Evolutionary conservation across 2,888 invertebrate species (phyloP), one percentile per base, ranked within the genome.

Genomic region (Nasonia oneida): DNA sequence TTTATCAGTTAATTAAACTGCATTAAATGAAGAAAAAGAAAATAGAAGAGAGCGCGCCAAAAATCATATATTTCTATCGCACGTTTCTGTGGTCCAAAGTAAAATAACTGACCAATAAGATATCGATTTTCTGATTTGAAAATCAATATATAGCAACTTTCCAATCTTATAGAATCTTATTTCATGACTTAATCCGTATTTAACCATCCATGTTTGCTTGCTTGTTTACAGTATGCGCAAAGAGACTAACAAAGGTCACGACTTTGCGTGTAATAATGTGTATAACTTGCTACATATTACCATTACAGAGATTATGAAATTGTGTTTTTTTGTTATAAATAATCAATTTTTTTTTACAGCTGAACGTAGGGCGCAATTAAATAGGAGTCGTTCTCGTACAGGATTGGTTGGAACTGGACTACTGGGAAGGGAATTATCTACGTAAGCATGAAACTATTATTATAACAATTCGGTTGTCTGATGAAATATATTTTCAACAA

Each of bases 311-410:
- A 61, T n/a, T 61, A 77, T 8, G 70, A 18, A 15, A 18, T 5
- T 73, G 14, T 76, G 6, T 70, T 18, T 3, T 4, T 0, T 23
- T 37, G 18, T 42, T 12, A 64, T 15, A 50, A 23, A 70, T 75
- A 75, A 29, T 29, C 29, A 14, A 42, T 70, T 83, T 37, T 83
- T 37, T 91, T 90, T 92, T 91, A 37, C 94, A 97, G 98, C 98
- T 93, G 98, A 98, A 94, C 95, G 98, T 92, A 95, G 98, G 93
- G 98, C 98, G 23, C 98, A 98, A 94, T 94, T 98, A 89, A 98
- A 97, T 90, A 94, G 98, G 89, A 98, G 98, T 88, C 94, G 98
- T 89, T 98, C 98, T 47, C 94, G 98, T 88, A 97, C 97, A 64
- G 97, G 97, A 39, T 94, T 97, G 81, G 95, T 96, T 50, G 95